Base-by-base conservation (phyloP, 2,113 vertebrate genomes). In the Sakesphorus luctuosus region DNA sequence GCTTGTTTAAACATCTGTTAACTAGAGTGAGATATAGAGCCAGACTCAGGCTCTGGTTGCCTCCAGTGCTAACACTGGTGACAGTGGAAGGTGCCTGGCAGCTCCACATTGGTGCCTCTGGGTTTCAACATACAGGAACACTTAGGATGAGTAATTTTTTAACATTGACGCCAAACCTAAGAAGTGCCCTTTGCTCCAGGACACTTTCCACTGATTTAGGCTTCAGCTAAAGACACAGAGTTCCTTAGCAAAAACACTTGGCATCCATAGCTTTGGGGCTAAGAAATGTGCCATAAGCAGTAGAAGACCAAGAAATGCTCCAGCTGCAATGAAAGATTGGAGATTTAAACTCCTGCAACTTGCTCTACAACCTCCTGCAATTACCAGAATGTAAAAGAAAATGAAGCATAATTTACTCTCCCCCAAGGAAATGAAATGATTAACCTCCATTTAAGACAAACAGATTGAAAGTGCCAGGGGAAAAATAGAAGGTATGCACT, bases 371-470 rank as follows among this genome's bases (percentile, higher is more conserved):
- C 68, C 76, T 77, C 62, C 73, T 76, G 86, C 85, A 94, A 94
- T 92, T 94, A 94, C 61, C 53, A 90, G 74, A 87, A 90, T 24
- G 69, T 29, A 81, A 82, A 84, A 94, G 76, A 90, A 96, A 90
- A 90, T 72, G 47, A 95, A 88, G 69, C 61, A 56, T 25, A 82
- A 28, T 75, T 96, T 87, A 92, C 84, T 92, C 44, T 94, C 33
- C 93, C 94, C 77, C 73, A 89, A 93, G 93, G 93, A 95, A 95
- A 96, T 13, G 6, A 89, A 94, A 94, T 92, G 0, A 97, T 94
- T 96, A 96, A 93, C 89, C 78, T 96, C 43, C 87, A 82, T 95
- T 93, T 96, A 93, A 88, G 90, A 88, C 50, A 79, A 90, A 88
- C 44, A 71, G 79, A 92, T 82, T 79, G 79, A 89, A 87, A 95